A percentile compares a stretch with the other conserved stretches of the same genome.
Conservation (phyloP, 1,140 invertebrate genomes). For the Zaprionus nigranus region DNA sequence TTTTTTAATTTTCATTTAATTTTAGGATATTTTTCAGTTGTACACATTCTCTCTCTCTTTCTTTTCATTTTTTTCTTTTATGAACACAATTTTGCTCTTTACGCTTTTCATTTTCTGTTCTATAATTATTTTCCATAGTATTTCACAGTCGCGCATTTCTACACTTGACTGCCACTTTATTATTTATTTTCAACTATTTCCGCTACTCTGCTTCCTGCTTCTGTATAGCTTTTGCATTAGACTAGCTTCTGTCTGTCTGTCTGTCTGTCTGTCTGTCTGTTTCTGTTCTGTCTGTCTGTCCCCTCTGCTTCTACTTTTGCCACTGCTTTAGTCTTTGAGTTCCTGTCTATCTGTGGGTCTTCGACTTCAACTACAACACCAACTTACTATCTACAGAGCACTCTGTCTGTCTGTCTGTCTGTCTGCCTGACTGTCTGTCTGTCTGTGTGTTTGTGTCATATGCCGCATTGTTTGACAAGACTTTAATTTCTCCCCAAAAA, state of each 20-base stretch:
- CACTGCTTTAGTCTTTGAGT: conserved; percentile 20
- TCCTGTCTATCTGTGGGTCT: conserved; percentile 41
- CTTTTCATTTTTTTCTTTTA: neutral
- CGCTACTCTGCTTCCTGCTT: conserved; percentile 42
- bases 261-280: conserved; percentile 12
- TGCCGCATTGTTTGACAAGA: conserved; percentile 78
- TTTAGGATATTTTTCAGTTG: neutral
- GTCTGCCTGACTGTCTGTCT: neutral
- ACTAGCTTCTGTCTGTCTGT: conserved; percentile 39
- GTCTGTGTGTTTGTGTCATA: conserved; percentile 51
- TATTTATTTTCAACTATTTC: conserved; percentile 60
- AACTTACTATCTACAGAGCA: conserved; percentile 27
- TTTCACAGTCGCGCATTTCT: neutral
- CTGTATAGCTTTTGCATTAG: conserved; percentile 65
- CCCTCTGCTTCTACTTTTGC: conserved; percentile 6
- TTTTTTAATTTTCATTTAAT: no score
- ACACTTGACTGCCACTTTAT: conserved; percentile 18
- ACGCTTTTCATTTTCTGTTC: no score
- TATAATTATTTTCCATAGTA: neutral
- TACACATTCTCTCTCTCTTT: neutral
- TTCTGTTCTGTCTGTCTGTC: conserved; percentile 42
- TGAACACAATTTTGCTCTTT: no score
- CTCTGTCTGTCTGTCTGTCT: neutral
- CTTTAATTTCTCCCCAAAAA: conserved; percentile 58
- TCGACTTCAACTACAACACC: conserved; percentile 25